A percentile compares a stretch with the other conserved stretches of the same genome.
Evolutionary conservation across 2,888 invertebrate genomes (phyloP).

Genomic region (Pheosia tremula): DNA sequence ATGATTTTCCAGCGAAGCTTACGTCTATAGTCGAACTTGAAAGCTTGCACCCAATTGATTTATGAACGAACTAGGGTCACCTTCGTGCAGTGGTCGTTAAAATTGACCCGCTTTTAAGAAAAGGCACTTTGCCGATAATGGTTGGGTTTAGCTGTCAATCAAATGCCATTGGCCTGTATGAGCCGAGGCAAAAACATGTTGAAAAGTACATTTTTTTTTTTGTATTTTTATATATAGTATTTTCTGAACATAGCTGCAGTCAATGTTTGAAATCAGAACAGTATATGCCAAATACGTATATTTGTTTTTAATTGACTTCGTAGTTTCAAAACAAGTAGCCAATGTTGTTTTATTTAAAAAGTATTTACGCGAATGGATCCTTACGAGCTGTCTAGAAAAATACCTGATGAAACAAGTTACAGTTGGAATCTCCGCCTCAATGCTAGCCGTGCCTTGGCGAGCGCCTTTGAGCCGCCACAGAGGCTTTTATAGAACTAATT

Average conservation of each 20-base stretch:
- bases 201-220: not conserved
- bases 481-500: conserved; percentile 33
- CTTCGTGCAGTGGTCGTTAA: conserved; percentile 14
- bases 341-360: too few relatives aligned
- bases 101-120: conserved; percentile 16
- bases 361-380: too few relatives aligned
- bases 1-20: conserved; percentile 21
- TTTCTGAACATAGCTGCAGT: too few relatives aligned
- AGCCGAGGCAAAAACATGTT: not conserved
- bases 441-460: not conserved
- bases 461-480: conserved; percentile 4
- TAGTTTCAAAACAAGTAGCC: too few relatives aligned
- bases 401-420: conserved; percentile 4
- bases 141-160: conserved; percentile 27
- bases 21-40: conserved; percentile 12
- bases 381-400: not conserved
- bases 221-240: not conserved
- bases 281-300: too few relatives aligned
- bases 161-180: not conserved
- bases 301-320: too few relatives aligned
- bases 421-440: conserved; percentile 3
- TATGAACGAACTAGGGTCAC: conserved; percentile 30
- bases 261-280: too few relatives aligned
- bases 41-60: conserved; percentile 30
- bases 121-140: conserved; percentile 19